phyloP scores from a whole-genome alignment of 2,888 invertebrate genomes.

The Allophyes oxyacanthae region DNA sequence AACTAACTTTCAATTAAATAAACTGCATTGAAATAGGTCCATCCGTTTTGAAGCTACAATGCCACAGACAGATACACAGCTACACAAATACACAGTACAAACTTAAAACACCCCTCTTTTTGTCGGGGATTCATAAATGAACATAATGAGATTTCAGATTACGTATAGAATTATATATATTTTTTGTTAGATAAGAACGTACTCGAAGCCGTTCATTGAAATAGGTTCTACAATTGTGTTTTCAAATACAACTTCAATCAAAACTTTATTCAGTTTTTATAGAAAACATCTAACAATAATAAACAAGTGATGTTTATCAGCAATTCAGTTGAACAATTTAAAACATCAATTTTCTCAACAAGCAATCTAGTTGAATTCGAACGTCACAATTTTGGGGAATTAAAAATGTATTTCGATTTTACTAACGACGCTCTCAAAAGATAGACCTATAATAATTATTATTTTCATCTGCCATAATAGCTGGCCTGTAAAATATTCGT shows the following conservation, averaged over 20 bases:
- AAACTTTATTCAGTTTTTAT: constrained; percentile 7
- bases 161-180: too few species aligned
- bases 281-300: constrained; percentile 12
- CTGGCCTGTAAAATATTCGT: constrained; percentile 72
- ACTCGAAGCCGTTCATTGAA: too few species aligned
- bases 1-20: too few species aligned
- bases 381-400: constrained; percentile 44
- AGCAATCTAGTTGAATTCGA: constrained; percentile 32
- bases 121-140: too few species aligned
- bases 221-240: constrained; percentile 4
- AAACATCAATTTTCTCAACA: constrained; percentile 29
- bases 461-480: constrained; percentile 65
- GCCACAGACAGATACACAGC: too few species aligned
- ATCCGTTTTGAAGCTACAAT: too few species aligned
- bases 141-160: too few species aligned
- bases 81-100: too few species aligned
- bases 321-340: constrained; percentile 21
- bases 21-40: too few species aligned
- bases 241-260: constrained; percentile 7
- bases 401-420: constrained; percentile 64
- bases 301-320: constrained; percentile 25
- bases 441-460: constrained; percentile 67
- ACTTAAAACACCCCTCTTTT: too few species aligned
- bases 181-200: too few species aligned
- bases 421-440: constrained; percentile 58